A percentile compares a stretch with the other conserved stretches of the same genome.
These are phyloP conservation scores for Glyphotaelius pellucidus DNA, from an alignment of 2,888 invertebrate genomes.

Conservation along the genomic window DNA sequence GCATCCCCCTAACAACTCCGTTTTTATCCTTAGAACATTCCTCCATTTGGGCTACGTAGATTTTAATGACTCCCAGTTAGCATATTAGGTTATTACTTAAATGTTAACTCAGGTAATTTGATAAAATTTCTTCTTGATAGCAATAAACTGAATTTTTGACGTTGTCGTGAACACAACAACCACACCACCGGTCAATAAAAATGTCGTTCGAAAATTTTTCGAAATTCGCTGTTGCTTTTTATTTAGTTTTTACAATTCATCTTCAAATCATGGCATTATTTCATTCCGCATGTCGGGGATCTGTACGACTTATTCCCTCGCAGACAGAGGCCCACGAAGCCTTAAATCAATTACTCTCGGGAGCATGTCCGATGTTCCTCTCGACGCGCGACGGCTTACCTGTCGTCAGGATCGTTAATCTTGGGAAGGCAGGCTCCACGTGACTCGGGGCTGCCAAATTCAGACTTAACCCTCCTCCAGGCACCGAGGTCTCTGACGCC, in stretches of 20 bases:
- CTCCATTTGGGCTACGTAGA: not conserved
- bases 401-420: conserved; percentile 52
- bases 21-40: too few relatives aligned
- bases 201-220: not conserved
- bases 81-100: not conserved
- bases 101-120: too few relatives aligned
- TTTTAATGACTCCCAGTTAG: not conserved
- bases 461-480: not conserved
- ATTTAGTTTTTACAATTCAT: not conserved
- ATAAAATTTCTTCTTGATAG: not conserved
- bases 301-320: conserved; percentile 15
- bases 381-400: conserved; percentile 23
- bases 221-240: not conserved
- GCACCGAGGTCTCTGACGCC: not conserved
- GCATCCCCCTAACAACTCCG: too few relatives aligned
- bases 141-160: not conserved
- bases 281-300: not conserved
- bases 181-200: not conserved
- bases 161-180: not conserved
- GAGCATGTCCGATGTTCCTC: conserved; percentile 35
- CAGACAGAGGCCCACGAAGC: conserved; percentile 46
- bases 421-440: conserved; percentile 12
- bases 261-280: conserved; percentile 1
- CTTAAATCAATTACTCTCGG: conserved; percentile 51
- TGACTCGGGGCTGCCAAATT: conserved; percentile 27